These are phyloP conservation scores for Adelosebastes latens DNA, from an alignment of 2,797 vertebrate species.

Conservation along the genomic window DNA sequence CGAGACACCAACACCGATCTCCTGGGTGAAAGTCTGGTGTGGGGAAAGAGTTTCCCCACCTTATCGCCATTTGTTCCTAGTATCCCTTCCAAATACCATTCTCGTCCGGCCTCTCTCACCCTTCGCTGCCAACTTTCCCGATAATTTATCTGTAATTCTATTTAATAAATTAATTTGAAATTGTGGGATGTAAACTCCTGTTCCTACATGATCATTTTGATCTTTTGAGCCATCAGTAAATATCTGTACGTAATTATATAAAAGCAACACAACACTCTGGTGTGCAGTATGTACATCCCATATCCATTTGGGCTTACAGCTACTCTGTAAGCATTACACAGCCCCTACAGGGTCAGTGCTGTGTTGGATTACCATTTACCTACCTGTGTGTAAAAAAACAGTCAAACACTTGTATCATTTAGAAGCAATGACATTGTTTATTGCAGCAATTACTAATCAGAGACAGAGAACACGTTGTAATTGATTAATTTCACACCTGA, in stretches of 20 bases:
- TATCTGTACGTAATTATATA: neutral
- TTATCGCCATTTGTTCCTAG: too few relatives aligned
- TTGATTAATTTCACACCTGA: constrained; percentile 38
- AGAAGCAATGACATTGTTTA: constrained; percentile 1
- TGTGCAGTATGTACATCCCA: neutral
- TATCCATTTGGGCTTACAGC: constrained; percentile 6
- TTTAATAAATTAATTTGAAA: too few relatives aligned
- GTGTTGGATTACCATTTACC: neutral
- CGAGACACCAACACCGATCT: too few relatives aligned
- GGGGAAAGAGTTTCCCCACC: too few relatives aligned
- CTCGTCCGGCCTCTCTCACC: too few relatives aligned
- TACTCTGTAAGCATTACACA: constrained; percentile 19
- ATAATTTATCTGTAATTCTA: too few relatives aligned
- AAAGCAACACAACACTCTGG: neutral
- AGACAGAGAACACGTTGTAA: neutral
- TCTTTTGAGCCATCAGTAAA: neutral
- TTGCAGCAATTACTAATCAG: constrained; percentile 13
- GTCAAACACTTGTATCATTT: neutral
- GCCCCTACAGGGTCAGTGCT: neutral
- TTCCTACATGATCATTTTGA: neutral
- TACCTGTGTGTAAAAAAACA: neutral
- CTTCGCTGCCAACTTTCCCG: too few relatives aligned
- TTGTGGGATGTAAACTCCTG: too few relatives aligned
- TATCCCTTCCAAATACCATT: too few relatives aligned
- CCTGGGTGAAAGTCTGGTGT: too few relatives aligned